Conservation (phyloP, 2,888 invertebrate species). For the Sphaeridia pumilis region DNA sequence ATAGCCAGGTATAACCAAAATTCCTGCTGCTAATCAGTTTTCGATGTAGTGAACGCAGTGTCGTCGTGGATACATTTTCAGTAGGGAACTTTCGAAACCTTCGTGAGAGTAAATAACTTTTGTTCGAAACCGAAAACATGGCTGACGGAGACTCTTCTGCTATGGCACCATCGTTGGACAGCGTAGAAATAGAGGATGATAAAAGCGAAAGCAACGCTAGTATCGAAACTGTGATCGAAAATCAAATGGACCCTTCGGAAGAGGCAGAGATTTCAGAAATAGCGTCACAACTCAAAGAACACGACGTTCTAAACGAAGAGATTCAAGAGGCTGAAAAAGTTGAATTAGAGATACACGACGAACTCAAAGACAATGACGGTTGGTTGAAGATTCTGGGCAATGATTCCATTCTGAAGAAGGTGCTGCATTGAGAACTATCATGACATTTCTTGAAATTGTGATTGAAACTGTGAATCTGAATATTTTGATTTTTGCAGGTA, state of each 20-base stretch:
- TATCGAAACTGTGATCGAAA: neutral
- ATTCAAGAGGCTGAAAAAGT: slow-evolving; percentile 23
- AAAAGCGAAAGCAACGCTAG: neutral
- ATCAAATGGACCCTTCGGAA: neutral
- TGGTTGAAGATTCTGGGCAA: slow-evolving; percentile 70
- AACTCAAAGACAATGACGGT: slow-evolving; percentile 42
- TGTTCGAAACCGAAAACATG: no score
- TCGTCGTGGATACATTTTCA: no score
- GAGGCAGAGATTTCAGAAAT: slow-evolving; percentile 6
- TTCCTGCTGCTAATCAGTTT: no score
- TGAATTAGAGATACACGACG: slow-evolving; percentile 22
- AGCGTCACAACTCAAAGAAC: slow-evolving; percentile 22
- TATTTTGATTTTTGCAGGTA: slow-evolving; percentile 35
- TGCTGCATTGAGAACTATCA: slow-evolving; percentile 32
- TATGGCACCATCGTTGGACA: neutral
- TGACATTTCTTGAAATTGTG: neutral
- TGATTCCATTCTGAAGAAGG: slow-evolving; percentile 54
- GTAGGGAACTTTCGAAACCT: no score
- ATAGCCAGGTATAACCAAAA: no score
- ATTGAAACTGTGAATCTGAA: neutral
- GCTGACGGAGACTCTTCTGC: neutral
- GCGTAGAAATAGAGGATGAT: neutral
- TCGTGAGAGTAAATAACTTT: no score
- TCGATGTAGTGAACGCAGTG: no score
- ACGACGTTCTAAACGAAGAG: slow-evolving; percentile 32